Percentiles rank a stretch among this genome's conserved stretches.
Evolutionary conservation across 2,797 vertebrate species (phyloP).

Genomic region (Neoniphon sammara): DNA sequence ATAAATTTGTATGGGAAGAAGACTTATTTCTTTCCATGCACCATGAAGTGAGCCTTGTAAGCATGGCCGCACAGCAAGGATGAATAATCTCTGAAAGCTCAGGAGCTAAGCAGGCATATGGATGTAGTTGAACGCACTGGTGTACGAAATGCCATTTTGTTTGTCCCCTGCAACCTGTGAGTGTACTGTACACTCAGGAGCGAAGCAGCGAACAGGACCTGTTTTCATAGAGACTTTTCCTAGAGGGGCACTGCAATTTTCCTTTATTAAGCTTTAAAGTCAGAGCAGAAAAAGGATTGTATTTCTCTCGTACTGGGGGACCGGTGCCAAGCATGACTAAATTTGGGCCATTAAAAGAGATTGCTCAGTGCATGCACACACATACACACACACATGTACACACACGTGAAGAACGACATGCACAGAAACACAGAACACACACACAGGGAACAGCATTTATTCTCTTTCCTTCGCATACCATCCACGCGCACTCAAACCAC

Average conservation of each 20-base stretch:
- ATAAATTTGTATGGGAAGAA: slow-evolving; percentile 1
- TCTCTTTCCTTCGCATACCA: slow-evolving; percentile 24
- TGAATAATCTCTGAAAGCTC: slow-evolving; percentile 24
- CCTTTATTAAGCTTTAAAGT: slow-evolving; percentile 70
- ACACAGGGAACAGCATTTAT: slow-evolving; percentile 4
- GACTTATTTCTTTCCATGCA: slow-evolving; percentile 22
- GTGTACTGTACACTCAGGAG: slow-evolving; percentile 54
- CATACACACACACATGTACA: slow-evolving; percentile 12
- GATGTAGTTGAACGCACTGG: slow-evolving; percentile 38
- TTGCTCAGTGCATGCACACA: slow-evolving; percentile 20
- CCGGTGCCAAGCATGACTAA: slow-evolving; percentile 72
- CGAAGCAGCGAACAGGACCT: slow-evolving; percentile 52
- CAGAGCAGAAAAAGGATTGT: slow-evolving; percentile 62
- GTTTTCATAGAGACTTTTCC: slow-evolving; percentile 58
- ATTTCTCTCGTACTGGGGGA: slow-evolving; percentile 64
- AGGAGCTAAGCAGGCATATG: slow-evolving; percentile 28
- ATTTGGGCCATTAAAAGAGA: slow-evolving; percentile 58
- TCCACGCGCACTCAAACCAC: slow-evolving; percentile 34
- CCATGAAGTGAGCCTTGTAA: slow-evolving; percentile 18
- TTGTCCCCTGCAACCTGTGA: slow-evolving; percentile 64
- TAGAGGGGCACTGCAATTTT: slow-evolving; percentile 64
- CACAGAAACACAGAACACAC: slow-evolving; percentile 3
- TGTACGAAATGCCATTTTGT: slow-evolving; percentile 53
- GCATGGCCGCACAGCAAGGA: slow-evolving; percentile 24
- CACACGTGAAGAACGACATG: slow-evolving; percentile 8